phyloP scores from a whole-genome alignment of 92 coral and sea anemone genomes.

The Porites lobata region DNA sequence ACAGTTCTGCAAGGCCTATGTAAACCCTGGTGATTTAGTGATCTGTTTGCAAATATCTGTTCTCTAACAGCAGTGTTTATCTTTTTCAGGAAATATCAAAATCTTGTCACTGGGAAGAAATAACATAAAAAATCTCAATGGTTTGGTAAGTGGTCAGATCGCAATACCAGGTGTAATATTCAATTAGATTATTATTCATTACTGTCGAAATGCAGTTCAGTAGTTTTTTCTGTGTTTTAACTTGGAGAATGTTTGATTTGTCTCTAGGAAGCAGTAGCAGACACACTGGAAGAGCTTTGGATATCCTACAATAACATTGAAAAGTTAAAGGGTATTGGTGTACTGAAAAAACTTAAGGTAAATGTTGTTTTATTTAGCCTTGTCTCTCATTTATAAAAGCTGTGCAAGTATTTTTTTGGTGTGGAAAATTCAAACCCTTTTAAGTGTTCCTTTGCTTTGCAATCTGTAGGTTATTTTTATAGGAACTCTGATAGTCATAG shows the following conservation, averaged over 20 bases:
- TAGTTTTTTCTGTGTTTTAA: not conserved
- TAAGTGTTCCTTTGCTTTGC: too few species aligned
- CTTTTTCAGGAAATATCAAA: constrained; percentile 83
- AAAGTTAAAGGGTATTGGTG: constrained; percentile 97
- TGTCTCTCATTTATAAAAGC: too few species aligned
- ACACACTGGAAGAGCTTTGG: constrained; percentile 94
- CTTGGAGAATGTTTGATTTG: not conserved
- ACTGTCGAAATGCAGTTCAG: not conserved
- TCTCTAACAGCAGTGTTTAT: not conserved
- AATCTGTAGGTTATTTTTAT: too few species aligned
- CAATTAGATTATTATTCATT: not conserved
- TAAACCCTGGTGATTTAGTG: not conserved
- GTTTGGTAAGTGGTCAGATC: constrained; percentile 81
- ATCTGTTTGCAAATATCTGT: not conserved
- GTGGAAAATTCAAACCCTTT: too few species aligned
- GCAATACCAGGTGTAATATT: too few species aligned
- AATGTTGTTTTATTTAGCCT: not conserved
- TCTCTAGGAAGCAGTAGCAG: constrained; percentile 95
- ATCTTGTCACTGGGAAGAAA: constrained; percentile 96
- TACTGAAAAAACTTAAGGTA: constrained; percentile 94
- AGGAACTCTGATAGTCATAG: too few species aligned
- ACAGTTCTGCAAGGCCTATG: not conserved
- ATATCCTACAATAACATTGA: constrained; percentile 95
- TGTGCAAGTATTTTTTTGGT: too few species aligned
- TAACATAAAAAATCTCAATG: constrained; percentile 95